A percentile compares a stretch with the other conserved stretches of the same genome.
These are phyloP conservation scores for Colletes collaris DNA, from an alignment of 2,888 invertebrate species.

Conservation along the genomic window DNA sequence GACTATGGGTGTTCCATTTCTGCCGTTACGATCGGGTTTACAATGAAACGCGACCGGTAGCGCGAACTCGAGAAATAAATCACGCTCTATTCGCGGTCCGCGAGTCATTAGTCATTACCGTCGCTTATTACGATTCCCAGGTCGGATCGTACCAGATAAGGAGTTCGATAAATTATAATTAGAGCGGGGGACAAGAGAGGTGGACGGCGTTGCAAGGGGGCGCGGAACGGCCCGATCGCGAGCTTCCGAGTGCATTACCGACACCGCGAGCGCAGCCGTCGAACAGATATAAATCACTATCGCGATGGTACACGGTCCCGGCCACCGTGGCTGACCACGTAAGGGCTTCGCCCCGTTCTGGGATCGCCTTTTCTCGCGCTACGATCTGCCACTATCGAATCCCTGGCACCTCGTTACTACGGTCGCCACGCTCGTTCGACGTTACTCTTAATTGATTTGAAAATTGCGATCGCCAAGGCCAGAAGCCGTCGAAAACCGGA, in stretches of 20 bases:
- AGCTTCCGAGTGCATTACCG: conserved; percentile 59
- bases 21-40: neutral
- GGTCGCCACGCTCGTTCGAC: conserved; percentile 30
- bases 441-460: conserved; percentile 48
- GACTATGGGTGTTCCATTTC: conserved; percentile 3
- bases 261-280: conserved; percentile 37
- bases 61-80: conserved; percentile 46
- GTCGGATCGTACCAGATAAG: conserved; percentile 28
- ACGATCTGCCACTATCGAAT: conserved; percentile 60
- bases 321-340: conserved; percentile 45
- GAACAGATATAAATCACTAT: conserved; percentile 76
- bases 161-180: conserved; percentile 51
- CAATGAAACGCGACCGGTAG: conserved; percentile 36
- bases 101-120: conserved; percentile 48
- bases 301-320: conserved; percentile 54
- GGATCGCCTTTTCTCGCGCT: conserved; percentile 38
- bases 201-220: neutral
- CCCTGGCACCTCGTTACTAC: conserved; percentile 67
- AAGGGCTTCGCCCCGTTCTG: conserved; percentile 32
- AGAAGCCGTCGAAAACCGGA: conserved; percentile 6
- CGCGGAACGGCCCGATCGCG: conserved; percentile 22
- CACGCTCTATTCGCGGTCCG: conserved; percentile 32
- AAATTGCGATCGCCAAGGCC: conserved; percentile 26
- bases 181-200: conserved; percentile 28
- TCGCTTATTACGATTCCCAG: conserved; percentile 42